Evolutionary conservation across 2,888 invertebrate genomes (phyloP), one percentile per base, ranked within the genome.

Genomic region (Steromphala cineraria): DNA sequence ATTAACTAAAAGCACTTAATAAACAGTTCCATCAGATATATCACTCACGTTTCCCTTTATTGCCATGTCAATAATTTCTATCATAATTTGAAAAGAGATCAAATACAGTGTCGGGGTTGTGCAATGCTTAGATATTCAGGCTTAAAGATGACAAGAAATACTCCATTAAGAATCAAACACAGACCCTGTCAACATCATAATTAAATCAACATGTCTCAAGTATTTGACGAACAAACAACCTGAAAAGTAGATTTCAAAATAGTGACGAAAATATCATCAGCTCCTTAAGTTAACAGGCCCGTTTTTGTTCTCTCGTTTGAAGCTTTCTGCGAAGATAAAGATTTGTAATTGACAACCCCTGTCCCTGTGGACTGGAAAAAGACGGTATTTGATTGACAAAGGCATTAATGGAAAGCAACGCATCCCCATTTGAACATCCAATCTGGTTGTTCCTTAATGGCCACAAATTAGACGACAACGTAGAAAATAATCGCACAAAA

Each of bases 401-500:
- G 40, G 36, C 36, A 31, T 36, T 71, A 31, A 28, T 71, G 71
- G 71, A 71, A 15, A 36, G 31, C 19, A 24, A 13, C 28, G 71
- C 36, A 28, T 71, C 71, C 17, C 36, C 36, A 71, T 71, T 71
- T 36, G 31, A 31, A 17, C 31, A 36, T 31, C 36, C 40, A 15
- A 31, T 24, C 62, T 62, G 24, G 62, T 28, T 62, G 62, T 62
- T n/a, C 71, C 19, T 36, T 71, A 71, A 71, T 71, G 71, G 71
- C n/a, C 40, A 71, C 71, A 71, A 71, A 71, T 71, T 71, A 71
- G 71, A 40, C 36, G 71, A 71, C 71, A 71, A 19, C 36, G 36
- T 8, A 71, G 19, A 71, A 71, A 31, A 71, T 71, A 71, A 71
- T 71, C 71, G 71, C 71, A 71, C 71, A 71, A 71, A 71, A 71